Evolutionary conservation across 2,113 vertebrate genomes (phyloP), one percentile per base, ranked within the genome.

Genomic region (Rousettus leschenaultii): DNA sequence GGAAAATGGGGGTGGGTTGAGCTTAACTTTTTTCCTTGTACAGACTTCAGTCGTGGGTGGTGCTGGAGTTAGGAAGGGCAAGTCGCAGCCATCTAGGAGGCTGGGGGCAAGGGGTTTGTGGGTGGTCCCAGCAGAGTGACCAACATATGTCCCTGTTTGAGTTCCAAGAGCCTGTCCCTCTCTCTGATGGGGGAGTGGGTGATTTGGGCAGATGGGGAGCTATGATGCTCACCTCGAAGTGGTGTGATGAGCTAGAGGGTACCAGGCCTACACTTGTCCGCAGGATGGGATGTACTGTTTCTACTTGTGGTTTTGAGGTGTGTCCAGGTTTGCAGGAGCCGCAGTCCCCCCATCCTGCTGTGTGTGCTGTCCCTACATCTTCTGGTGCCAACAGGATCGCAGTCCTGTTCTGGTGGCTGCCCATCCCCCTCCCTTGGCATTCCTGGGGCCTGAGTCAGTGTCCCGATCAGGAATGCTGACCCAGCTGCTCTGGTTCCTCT

Each of bases 381-480:
- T 33, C 65, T 38, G 5, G 38, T n/a, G 89, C 96, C 91, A 59
- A 2, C 14, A 35, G 75, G 77, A 95, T 82, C 66, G 84, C 93
- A 66, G 80, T 79, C 65, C 30, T 28, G 84, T 77, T 88, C 93
- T 43, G 38, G 55, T 24, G 53, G 85, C 91, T 86, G 65, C 94
- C 86, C 83, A 63, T 71, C 74, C 68, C 61, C n/a, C 66, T 89
- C 43, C 89, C 89, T 77, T 40, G 77, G 84, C 96, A 97, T 98
- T 95, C 97, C 96, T 93, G 77, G 43, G n/a, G 96, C 85, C 73
- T 97, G 97, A 98, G 97, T 97, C 97, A 98, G 7, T 16, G 45
- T 96, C 95, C 94, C 24, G 70, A 96, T 91, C 1, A 2, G 95
- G 94, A 90, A 77, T 68, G 89, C 96, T 95, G 95, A 94, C 82